A percentile compares a stretch with the other conserved stretches of the same genome.
These are phyloP conservation scores for Alouatta caraya DNA, from an alignment of 2,797 vertebrate species.

Conservation along the genomic window DNA sequence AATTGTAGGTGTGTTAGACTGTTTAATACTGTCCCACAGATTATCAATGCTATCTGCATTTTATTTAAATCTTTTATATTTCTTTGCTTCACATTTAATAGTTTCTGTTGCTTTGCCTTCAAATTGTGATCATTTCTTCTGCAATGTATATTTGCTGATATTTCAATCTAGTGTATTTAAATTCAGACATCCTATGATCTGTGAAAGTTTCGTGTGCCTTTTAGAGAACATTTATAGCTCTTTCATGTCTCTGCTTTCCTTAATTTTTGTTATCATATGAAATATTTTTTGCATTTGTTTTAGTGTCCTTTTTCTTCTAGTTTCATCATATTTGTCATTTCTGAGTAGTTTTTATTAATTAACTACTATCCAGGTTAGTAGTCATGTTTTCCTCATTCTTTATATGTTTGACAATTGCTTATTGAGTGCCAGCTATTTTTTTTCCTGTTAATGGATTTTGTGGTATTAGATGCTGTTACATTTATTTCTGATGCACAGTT, in stretches of 20 bases:
- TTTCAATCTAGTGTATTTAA: not conserved
- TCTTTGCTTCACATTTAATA: not conserved
- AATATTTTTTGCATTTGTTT: not conserved
- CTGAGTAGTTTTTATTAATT: not conserved
- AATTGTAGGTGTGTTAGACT: too few relatives aligned
- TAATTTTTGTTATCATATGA: not conserved
- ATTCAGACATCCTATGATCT: not conserved
- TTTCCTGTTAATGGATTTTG: not conserved
- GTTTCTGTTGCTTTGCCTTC: not conserved
- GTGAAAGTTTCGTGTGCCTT: not conserved
- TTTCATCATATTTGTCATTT: not conserved
- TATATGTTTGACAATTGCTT: not conserved
- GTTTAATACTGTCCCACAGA: too few relatives aligned
- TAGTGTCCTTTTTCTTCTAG: not conserved
- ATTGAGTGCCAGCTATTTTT: not conserved
- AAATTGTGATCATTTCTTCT: not conserved
- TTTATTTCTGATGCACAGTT: not conserved
- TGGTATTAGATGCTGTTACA: not conserved
- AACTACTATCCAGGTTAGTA: not conserved
- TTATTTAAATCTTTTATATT: not conserved
- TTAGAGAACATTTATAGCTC: not conserved
- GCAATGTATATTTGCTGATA: not conserved
- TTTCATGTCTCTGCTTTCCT: too few relatives aligned
- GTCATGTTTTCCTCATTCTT: not conserved
- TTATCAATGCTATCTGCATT: too few relatives aligned